These are phyloP conservation scores for Coracias cyanogaster DNA, from an alignment of 2,797 vertebrate species.

Conservation along the genomic window DNA sequence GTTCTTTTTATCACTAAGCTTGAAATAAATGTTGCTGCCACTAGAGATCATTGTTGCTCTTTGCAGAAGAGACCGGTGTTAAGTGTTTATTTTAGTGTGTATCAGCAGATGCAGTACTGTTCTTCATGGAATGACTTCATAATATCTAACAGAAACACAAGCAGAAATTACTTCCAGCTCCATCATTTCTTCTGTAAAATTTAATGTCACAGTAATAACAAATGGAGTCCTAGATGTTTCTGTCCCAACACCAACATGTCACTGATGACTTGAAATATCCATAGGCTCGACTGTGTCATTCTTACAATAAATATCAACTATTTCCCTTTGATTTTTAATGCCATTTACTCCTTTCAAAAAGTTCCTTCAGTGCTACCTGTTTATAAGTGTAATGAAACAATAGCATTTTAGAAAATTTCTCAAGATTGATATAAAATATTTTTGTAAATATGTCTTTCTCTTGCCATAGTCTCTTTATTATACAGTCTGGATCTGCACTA, in stretches of 20 bases:
- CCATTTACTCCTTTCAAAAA: not conserved
- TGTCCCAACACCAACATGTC: not conserved
- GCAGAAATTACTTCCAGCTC: not conserved
- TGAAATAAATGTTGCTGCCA: constrained; percentile 69
- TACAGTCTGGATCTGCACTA: not conserved
- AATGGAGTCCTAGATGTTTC: not conserved
- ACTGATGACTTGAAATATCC: not conserved
- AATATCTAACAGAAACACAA: not conserved
- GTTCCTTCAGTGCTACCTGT: not conserved
- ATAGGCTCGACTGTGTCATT: not conserved
- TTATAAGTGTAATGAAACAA: not conserved
- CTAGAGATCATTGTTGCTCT: constrained; percentile 78
- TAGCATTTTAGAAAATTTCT: not conserved
- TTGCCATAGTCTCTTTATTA: not conserved
- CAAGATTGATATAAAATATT: not conserved
- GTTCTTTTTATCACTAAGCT: not conserved
- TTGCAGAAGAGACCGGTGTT: not conserved
- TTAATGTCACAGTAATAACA: not conserved
- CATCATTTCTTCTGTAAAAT: not conserved
- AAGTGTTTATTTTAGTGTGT: not conserved
- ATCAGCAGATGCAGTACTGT: not conserved
- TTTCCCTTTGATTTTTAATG: not conserved
- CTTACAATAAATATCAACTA: not conserved
- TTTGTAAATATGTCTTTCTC: not conserved
- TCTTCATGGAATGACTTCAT: not conserved